Base-by-base conservation (phyloP, 1,140 invertebrate genomes). In the Gonatopus flavifemur region DNA sequence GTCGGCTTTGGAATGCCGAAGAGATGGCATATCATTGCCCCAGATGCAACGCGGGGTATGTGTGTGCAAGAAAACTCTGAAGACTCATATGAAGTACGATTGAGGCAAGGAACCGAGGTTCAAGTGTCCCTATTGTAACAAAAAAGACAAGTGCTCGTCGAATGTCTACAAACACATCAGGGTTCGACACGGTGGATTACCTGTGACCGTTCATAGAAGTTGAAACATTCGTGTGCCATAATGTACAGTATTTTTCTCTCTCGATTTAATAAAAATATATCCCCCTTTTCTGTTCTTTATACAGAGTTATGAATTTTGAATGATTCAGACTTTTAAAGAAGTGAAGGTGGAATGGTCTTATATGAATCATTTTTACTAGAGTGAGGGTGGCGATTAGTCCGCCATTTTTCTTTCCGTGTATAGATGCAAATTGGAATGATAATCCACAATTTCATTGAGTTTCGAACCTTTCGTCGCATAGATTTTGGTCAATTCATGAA, bases 71-170 rank as follows among this genome's bases (percentile, higher is more conserved):
- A 62, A 66, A 15, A 69, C 69, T 1, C 47, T 85, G 22, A 80
- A 80, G 55, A 76, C 81, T 32, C 85, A 88, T 62, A 82, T 83
- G 63, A 84, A 84, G 59, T 86, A 84, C 63, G 85, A 87, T 60
- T 88, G 86, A 69, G 83, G 84, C 25, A 83, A 84, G 51, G 81
- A 81, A 56, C 85, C 85, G 2, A 81, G 82, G 55, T 88, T 87
- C 71, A 77, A 57, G 28, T 59, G 54, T 12, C 45, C 42, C n/a
- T 48, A 54, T 32, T 64, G 62, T 45, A 32, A 13, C 6, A 54
- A 55, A 22, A 36, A 47, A 38, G 50, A 54, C 32, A 59, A 48
- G 30, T 52, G 49, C 28, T 49, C 49, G 8, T 59, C 52, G 0
- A 59, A 50, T 47, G 43, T 62, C 7, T 49, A 55, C 8, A 55